Conservation (phyloP, 2,888 invertebrate species). For the Amphipyra berbera region DNA sequence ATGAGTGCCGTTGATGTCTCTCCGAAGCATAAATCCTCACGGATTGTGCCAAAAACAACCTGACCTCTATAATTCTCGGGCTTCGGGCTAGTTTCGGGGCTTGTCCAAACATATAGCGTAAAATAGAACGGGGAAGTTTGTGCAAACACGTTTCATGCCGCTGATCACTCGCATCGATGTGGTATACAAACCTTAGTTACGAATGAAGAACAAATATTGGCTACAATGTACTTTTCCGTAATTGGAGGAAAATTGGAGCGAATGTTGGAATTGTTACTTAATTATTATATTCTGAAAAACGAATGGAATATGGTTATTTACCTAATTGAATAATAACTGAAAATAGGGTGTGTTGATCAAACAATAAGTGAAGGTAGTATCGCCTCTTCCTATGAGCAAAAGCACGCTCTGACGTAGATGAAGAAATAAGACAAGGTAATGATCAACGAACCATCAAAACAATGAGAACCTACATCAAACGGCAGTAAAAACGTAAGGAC, state of each 20-base stretch:
- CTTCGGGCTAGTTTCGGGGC: slow-evolving; percentile 69
- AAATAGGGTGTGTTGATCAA: not conserved
- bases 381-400: too few species aligned
- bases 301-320: not conserved
- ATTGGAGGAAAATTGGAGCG: slow-evolving; percentile 24
- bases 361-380: too few species aligned
- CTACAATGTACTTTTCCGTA: slow-evolving; percentile 27
- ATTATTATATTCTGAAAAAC: slow-evolving; percentile 1
- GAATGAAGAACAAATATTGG: slow-evolving; percentile 43
- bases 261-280: slow-evolving; percentile 13
- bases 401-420: too few species aligned
- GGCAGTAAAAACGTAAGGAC: not conserved
- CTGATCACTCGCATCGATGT: slow-evolving; percentile 67
- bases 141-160: slow-evolving; percentile 67
- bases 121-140: slow-evolving; percentile 69
- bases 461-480: too few species aligned
- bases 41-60: slow-evolving; percentile 80
- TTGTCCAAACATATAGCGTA: slow-evolving; percentile 67
- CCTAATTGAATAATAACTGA: not conserved
- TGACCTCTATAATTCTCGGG: slow-evolving; percentile 69
- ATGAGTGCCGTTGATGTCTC: slow-evolving; percentile 85
- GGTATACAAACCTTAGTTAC: slow-evolving; percentile 57
- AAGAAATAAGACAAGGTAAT: too few species aligned
- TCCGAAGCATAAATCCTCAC: slow-evolving; percentile 80
- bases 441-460: too few species aligned